These are phyloP conservation scores for Eueides isabella DNA, from an alignment of 1,140 invertebrate genomes.

Conservation along the genomic window DNA sequence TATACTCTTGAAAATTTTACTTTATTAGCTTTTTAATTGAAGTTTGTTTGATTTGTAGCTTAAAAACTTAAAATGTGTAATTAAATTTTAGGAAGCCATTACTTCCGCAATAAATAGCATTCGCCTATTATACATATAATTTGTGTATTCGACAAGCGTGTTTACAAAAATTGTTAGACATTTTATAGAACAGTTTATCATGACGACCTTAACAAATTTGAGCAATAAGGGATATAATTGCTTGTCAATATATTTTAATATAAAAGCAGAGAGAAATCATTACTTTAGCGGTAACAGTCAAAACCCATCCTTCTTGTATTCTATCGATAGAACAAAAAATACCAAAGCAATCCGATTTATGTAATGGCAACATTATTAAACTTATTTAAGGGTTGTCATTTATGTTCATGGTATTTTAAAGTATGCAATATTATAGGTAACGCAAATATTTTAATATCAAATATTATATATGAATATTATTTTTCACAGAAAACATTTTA, in stretches of 20 bases:
- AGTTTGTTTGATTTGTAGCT: constrained; percentile 47
- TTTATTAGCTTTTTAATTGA: constrained; percentile 1
- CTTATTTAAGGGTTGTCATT: constrained; percentile 57
- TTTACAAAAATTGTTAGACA: constrained; percentile 82
- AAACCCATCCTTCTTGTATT: constrained; percentile 65
- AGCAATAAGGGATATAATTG: constrained; percentile 61
- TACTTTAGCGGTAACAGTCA: constrained; percentile 49
- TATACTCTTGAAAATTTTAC: constrained; percentile 27
- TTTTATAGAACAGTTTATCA: constrained; percentile 50
- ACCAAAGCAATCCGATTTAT: constrained; percentile 57
- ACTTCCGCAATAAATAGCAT: constrained; percentile 83
- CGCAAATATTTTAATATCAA: background rate
- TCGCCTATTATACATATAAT: constrained; percentile 75
- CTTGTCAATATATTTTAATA: constrained; percentile 45
- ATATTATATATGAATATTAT: no score
- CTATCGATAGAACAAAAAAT: constrained; percentile 57
- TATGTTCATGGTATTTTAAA: constrained; percentile 15
- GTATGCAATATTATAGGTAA: background rate
- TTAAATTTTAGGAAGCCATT: constrained; percentile 83
- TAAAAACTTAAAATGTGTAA: constrained; percentile 68
- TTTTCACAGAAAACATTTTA: no score
- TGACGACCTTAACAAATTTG: constrained; percentile 50
- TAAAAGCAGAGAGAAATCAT: constrained; percentile 44
- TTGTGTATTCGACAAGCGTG: constrained; percentile 81
- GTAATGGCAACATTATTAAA: constrained; percentile 76